These are phyloP conservation scores for Sturmia bella DNA, from an alignment of 2,888 invertebrate genomes.

Conservation along the genomic window DNA sequence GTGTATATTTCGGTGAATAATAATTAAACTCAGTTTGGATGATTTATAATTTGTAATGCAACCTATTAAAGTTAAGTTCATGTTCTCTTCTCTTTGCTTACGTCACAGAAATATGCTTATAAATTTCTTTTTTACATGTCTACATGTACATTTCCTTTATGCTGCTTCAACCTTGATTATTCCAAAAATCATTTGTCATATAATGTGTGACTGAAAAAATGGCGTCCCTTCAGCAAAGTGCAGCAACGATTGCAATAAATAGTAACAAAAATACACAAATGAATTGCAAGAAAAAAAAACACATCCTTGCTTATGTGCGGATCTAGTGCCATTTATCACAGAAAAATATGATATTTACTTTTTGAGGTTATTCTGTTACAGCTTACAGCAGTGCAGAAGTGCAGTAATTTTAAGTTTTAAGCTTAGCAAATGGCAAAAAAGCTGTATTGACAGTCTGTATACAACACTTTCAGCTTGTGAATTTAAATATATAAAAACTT, in stretches of 20 bases:
- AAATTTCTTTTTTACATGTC: slow-evolving; percentile 37
- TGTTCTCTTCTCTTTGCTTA: not conserved
- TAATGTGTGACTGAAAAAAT: slow-evolving; percentile 28
- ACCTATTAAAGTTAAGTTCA: slow-evolving; percentile 39
- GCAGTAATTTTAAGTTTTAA: slow-evolving; percentile 40
- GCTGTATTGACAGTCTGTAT: too few relatives aligned
- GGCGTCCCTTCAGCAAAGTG: slow-evolving; percentile 39
- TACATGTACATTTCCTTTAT: slow-evolving; percentile 35
- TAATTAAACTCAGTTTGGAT: slow-evolving; percentile 42
- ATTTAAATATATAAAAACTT: too few relatives aligned
- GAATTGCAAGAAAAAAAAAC: slow-evolving; percentile 40
- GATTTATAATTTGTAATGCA: slow-evolving; percentile 66
- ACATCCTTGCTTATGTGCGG: slow-evolving; percentile 61
- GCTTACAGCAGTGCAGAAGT: slow-evolving; percentile 27
- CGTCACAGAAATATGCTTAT: slow-evolving; percentile 5
- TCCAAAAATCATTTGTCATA: slow-evolving; percentile 66
- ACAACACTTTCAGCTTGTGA: too few relatives aligned
- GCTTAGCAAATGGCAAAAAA: too few relatives aligned
- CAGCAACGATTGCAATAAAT: slow-evolving; percentile 30
- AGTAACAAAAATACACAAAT: not conserved
- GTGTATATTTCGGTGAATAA: slow-evolving; percentile 35
- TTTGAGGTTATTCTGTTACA: not conserved
- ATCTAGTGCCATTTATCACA: slow-evolving; percentile 67
- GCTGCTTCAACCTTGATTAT: slow-evolving; percentile 48
- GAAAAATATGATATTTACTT: slow-evolving; percentile 15